Conservation (phyloP, 1,140 invertebrate species). For the Ostrea denselamellosa region DNA sequence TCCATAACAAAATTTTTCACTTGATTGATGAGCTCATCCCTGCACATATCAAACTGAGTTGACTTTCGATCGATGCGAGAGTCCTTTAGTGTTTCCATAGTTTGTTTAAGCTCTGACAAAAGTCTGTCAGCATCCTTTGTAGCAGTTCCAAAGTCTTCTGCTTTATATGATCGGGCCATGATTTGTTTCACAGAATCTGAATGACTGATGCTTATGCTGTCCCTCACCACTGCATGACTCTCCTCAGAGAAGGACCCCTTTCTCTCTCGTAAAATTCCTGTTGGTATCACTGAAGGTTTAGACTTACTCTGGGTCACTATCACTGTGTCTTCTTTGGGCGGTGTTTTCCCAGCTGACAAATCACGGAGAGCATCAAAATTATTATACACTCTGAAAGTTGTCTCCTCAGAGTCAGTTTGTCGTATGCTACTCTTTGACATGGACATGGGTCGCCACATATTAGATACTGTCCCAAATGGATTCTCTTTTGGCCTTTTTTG, state of each 20-base stretch:
- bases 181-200: constrained; percentile 67
- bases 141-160: constrained; percentile 64
- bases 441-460: constrained; percentile 66
- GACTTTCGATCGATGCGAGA: constrained; percentile 65
- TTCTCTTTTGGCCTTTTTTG: constrained; percentile 38
- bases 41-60: constrained; percentile 78
- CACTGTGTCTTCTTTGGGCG: constrained; percentile 42
- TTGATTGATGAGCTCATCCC: constrained; percentile 88
- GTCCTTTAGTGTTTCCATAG: constrained; percentile 69
- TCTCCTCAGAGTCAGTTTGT: constrained; percentile 47
- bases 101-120: constrained; percentile 69
- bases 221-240: constrained; percentile 67
- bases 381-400: constrained; percentile 55
- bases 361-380: constrained; percentile 64
- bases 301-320: constrained; percentile 17
- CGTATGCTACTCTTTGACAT: constrained; percentile 57
- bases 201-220: constrained; percentile 63
- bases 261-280: constrained; percentile 31
- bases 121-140: constrained; percentile 71
- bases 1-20: constrained; percentile 89
- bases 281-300: constrained; percentile 35
- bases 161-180: constrained; percentile 65
- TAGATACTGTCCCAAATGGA: constrained; percentile 62
- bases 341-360: constrained; percentile 49
- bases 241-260: constrained; percentile 62